These are phyloP conservation scores for Drosophila greeni DNA, from an alignment of 2,888 invertebrate species.

Conservation along the genomic window DNA sequence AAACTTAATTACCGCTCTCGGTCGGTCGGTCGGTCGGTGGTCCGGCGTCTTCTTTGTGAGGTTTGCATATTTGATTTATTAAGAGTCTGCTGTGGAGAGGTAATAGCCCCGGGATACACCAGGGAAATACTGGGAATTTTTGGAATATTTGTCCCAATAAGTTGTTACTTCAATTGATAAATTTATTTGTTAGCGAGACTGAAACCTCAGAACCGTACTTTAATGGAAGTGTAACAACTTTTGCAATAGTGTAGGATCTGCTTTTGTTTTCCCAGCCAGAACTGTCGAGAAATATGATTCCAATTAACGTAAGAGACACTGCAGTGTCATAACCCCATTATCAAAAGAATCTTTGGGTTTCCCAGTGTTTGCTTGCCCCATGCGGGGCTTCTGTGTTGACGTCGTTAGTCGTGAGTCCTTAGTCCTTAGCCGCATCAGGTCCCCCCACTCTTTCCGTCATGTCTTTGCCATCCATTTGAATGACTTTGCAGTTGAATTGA, in stretches of 20 bases:
- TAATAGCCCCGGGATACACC: background rate
- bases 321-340: conserved; percentile 6
- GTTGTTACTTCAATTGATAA: background rate
- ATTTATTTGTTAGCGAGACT: no score
- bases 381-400: background rate
- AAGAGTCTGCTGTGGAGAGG: conserved; percentile 9
- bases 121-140: background rate
- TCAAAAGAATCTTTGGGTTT: background rate
- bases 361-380: background rate
- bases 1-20: conserved; percentile 34
- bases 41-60: conserved; percentile 4
- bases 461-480: conserved; percentile 40
- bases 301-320: background rate
- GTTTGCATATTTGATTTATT: conserved; percentile 20
- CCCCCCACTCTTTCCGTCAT: background rate
- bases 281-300: background rate
- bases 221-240: no score
- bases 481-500: conserved; percentile 63
- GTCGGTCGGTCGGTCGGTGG: background rate
- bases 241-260: no score
- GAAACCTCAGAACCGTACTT: no score
- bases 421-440: conserved; percentile 15
- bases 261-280: no score
- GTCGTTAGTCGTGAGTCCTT: conserved; percentile 17
- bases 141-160: background rate